These are phyloP conservation scores for Pterocles gutturalis DNA, from an alignment of 2,113 vertebrate species.

Conservation along the genomic window DNA sequence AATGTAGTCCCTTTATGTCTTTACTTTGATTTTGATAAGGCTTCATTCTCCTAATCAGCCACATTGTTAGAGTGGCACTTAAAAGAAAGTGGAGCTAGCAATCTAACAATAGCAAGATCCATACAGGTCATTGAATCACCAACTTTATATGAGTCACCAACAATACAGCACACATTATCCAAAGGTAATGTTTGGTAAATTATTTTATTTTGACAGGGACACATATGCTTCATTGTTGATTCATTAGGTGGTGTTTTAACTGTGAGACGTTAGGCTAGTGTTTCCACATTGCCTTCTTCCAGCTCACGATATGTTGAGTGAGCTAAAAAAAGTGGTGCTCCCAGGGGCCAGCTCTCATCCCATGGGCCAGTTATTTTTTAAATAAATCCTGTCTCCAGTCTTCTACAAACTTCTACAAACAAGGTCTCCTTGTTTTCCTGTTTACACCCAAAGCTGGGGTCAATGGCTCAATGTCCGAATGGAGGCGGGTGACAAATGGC, in stretches of 20 bases:
- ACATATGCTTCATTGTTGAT: constrained; percentile 30
- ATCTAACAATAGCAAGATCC: constrained; percentile 35
- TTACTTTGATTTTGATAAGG: constrained; percentile 34
- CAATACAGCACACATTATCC: neutral
- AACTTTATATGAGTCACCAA: constrained; percentile 10
- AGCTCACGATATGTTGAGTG: neutral
- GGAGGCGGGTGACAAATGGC: too few relatives aligned
- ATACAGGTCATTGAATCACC: constrained; percentile 53
- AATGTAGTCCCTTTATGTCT: constrained; percentile 21
- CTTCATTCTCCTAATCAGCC: constrained; percentile 23
- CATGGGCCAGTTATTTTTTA: neutral
- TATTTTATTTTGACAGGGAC: constrained; percentile 6
- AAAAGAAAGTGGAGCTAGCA: constrained; percentile 46
- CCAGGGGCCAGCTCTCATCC: neutral
- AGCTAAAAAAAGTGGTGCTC: neutral
- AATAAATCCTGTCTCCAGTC: neutral
- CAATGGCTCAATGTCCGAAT: too few relatives aligned
- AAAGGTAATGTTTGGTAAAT: constrained; percentile 15
- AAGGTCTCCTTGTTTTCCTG: neutral
- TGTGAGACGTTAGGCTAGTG: neutral
- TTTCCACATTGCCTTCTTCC: neutral
- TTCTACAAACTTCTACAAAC: too few relatives aligned
- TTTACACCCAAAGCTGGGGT: neutral
- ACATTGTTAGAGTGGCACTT: constrained; percentile 34
- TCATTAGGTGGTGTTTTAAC: constrained; percentile 36